Conservation (phyloP, 2,113 vertebrate genomes). For the Alectura lathami region DNA sequence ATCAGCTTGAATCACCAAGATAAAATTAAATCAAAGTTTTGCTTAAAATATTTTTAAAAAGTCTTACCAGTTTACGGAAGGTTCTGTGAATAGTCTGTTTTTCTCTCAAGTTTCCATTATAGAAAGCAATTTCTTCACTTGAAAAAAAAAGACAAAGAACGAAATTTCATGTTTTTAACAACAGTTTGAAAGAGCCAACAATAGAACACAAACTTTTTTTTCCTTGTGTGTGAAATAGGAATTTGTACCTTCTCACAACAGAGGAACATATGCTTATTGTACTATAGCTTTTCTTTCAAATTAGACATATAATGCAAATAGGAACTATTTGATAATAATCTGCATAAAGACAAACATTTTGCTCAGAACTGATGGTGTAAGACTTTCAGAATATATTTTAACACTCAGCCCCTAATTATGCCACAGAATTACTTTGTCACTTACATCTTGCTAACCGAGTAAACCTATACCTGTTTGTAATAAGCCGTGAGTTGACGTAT, state of each 20-base stretch:
- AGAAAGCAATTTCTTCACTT: conserved; percentile 99
- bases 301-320: not conserved
- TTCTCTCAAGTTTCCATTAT: conserved; percentile 93
- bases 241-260: not conserved
- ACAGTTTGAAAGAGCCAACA: not conserved
- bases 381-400: not conserved
- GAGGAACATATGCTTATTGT: not conserved
- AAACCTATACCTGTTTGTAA: conserved; percentile 90
- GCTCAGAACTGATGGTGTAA: not conserved
- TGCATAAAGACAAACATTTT: not conserved
- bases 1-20: not conserved
- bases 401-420: not conserved
- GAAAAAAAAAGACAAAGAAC: not conserved
- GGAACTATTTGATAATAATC: not conserved
- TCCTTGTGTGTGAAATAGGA: not conserved
- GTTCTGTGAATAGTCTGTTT: conserved; percentile 91
- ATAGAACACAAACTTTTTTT: not conserved
- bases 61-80: conserved; percentile 91
- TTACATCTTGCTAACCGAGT: not conserved
- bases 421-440: not conserved
- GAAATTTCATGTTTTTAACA: not conserved
- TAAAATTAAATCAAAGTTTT: not conserved
- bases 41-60: not conserved
- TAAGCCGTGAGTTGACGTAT: conserved; percentile 95
- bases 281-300: not conserved